Evolutionary conservation across 2,888 invertebrate species (phyloP).

Genomic region (Cacoxenus indagator): DNA sequence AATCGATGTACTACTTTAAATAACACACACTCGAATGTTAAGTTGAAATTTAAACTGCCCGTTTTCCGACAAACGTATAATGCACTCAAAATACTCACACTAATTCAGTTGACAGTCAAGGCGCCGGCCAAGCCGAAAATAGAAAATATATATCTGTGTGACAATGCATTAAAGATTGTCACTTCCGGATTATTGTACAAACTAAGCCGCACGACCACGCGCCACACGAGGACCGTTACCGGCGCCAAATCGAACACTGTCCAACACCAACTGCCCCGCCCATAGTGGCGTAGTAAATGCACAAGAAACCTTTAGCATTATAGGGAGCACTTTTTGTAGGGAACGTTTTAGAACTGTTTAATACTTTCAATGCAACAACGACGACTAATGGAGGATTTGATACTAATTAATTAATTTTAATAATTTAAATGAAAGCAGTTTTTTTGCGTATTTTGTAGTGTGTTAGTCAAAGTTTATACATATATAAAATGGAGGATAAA

Average conservation of each 20-base stretch:
- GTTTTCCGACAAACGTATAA: slow-evolving; percentile 46
- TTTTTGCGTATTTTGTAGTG: slow-evolving; percentile 49
- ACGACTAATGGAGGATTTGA: slow-evolving; percentile 71
- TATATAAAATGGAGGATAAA: slow-evolving; percentile 23
- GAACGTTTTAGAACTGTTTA: slow-evolving; percentile 50
- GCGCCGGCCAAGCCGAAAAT: background rate
- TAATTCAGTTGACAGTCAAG: background rate
- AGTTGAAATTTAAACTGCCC: slow-evolving; percentile 57
- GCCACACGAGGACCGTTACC: slow-evolving; percentile 14
- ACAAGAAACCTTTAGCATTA: slow-evolving; percentile 43
- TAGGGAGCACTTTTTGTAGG: slow-evolving; percentile 38
- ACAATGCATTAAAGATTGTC: slow-evolving; percentile 56
- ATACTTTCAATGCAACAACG: slow-evolving; percentile 51
- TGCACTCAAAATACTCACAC: slow-evolving; percentile 53
- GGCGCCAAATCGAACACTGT: slow-evolving; percentile 16
- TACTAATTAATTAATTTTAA: slow-evolving; percentile 17
- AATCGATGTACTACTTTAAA: too few relatives aligned
- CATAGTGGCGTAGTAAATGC: slow-evolving; percentile 54
- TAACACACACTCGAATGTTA: slow-evolving; percentile 33
- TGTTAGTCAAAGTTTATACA: slow-evolving; percentile 62
- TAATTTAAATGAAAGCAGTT: slow-evolving; percentile 15
- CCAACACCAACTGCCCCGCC: slow-evolving; percentile 36
- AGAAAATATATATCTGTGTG: slow-evolving; percentile 38
- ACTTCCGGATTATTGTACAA: slow-evolving; percentile 41
- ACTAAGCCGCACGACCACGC: slow-evolving; percentile 35